Conservation (phyloP, 2,888 invertebrate species). For the Caenorhabditis sp. region DNA sequence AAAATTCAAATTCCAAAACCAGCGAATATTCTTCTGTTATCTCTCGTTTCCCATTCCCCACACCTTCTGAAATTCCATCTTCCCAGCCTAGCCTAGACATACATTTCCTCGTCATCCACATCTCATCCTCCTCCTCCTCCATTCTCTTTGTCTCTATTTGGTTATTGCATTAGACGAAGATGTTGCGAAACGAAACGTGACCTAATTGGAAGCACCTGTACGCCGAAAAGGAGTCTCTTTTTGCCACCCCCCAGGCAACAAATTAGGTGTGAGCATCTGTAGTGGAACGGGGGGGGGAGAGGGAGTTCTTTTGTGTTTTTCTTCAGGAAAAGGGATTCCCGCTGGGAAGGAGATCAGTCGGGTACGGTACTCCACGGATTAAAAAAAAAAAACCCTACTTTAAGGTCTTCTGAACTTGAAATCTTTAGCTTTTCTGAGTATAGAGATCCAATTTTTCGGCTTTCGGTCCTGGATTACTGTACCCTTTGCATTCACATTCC, state of each 20-base stretch:
- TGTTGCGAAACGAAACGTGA: neutral
- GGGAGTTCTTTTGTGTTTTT: constrained; percentile 15
- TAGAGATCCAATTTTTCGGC: too few relatives aligned
- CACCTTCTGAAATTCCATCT: constrained; percentile 53
- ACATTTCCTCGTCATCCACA: too few relatives aligned
- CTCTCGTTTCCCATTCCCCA: neutral
- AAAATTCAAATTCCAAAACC: too few relatives aligned
- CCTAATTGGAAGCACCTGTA: constrained; percentile 47
- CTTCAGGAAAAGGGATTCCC: neutral
- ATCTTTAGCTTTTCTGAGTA: constrained; percentile 12
- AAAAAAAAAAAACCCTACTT: neutral
- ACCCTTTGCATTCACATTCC: too few relatives aligned
- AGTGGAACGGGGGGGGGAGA: too few relatives aligned
- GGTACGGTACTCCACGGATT: too few relatives aligned
- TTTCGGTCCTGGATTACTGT: too few relatives aligned
- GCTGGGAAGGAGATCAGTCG: constrained; percentile 28
- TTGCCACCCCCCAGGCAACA: constrained; percentile 4
- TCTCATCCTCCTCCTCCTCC: too few relatives aligned
- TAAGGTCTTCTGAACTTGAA: too few relatives aligned
- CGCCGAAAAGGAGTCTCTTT: constrained; percentile 2
- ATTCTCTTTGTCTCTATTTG: neutral
- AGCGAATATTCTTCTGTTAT: too few relatives aligned
- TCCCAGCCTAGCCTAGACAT: neutral
- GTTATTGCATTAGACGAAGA: too few relatives aligned
- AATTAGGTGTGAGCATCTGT: constrained; percentile 56